Conservation (phyloP, 2,888 invertebrate genomes). For the Caenorhabditis virilis region DNA sequence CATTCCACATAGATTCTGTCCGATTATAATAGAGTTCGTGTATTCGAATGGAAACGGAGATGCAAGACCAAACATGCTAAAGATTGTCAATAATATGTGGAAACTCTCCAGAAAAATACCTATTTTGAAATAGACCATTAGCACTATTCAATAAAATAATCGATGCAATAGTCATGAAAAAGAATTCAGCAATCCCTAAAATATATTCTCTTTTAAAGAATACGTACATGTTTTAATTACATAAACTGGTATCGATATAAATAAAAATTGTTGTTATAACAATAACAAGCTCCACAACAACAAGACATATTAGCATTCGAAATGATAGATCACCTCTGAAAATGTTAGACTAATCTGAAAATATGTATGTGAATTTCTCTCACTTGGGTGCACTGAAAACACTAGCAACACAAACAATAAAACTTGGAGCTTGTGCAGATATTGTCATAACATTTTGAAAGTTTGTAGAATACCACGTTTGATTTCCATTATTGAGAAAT, state of each 20-base stretch:
- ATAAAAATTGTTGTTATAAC: constrained; percentile 70
- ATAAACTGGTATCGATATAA: constrained; percentile 71
- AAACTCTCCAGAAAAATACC: constrained; percentile 1
- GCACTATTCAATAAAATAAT: constrained; percentile 75
- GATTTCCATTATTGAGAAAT: constrained; percentile 70
- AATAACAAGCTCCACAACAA: constrained; percentile 67
- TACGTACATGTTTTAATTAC: too few species aligned
- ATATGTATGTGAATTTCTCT: too few species aligned
- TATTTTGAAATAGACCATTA: constrained; percentile 82
- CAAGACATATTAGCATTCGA: constrained; percentile 76
- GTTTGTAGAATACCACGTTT: constrained; percentile 74
- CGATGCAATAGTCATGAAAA: constrained; percentile 70
- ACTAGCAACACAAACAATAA: constrained; percentile 69
- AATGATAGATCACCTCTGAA: constrained; percentile 81
- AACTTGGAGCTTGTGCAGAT: constrained; percentile 89
- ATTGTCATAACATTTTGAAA: constrained; percentile 86
- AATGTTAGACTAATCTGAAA: not conserved
- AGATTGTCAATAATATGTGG: not conserved
- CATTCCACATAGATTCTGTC: constrained; percentile 69
- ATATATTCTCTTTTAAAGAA: too few species aligned
- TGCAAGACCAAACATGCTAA: constrained; percentile 83
- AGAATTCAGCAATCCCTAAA: constrained; percentile 70
- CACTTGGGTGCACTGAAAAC: not conserved
- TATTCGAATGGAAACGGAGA: constrained; percentile 79
- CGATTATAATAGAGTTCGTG: constrained; percentile 88